Conservation (phyloP, 2,113 vertebrate genomes). For the Syngnathus floridae region DNA sequence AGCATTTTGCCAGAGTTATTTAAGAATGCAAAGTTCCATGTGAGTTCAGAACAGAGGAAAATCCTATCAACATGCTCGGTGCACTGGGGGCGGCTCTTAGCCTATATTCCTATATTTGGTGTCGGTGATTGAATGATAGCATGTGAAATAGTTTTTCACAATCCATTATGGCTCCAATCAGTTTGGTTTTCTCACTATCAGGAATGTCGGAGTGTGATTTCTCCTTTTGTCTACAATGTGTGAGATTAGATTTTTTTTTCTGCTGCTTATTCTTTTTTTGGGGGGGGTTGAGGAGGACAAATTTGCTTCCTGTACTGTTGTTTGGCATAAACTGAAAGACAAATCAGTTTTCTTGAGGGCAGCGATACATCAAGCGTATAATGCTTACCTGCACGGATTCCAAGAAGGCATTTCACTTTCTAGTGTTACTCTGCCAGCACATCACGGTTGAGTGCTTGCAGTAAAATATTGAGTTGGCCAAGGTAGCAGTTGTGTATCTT, state of each 20-base stretch:
- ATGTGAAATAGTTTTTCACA: conserved; percentile 52
- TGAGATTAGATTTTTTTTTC: background rate
- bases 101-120: conserved; percentile 66
- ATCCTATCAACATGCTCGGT: conserved; percentile 67
- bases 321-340: conserved; percentile 26
- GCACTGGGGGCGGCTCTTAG: conserved; percentile 66
- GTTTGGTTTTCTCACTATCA: conserved; percentile 33
- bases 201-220: conserved; percentile 8
- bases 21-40: conserved; percentile 76
- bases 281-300: background rate
- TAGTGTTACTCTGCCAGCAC: conserved; percentile 43
- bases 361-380: conserved; percentile 24
- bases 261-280: conserved; percentile 2
- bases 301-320: conserved; percentile 10
- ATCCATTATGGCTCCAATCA: conserved; percentile 37
- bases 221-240: conserved; percentile 22
- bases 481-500: conserved; percentile 39
- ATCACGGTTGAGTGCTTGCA: conserved; percentile 32
- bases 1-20: conserved; percentile 72
- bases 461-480: conserved; percentile 43
- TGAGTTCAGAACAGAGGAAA: conserved; percentile 68
- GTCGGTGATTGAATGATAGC: conserved; percentile 68
- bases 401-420: conserved; percentile 33
- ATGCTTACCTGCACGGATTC: conserved; percentile 27
- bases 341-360: conserved; percentile 23